Base-by-base conservation (phyloP, 1,140 invertebrate species). In the Cyclargus thomasi region DNA sequence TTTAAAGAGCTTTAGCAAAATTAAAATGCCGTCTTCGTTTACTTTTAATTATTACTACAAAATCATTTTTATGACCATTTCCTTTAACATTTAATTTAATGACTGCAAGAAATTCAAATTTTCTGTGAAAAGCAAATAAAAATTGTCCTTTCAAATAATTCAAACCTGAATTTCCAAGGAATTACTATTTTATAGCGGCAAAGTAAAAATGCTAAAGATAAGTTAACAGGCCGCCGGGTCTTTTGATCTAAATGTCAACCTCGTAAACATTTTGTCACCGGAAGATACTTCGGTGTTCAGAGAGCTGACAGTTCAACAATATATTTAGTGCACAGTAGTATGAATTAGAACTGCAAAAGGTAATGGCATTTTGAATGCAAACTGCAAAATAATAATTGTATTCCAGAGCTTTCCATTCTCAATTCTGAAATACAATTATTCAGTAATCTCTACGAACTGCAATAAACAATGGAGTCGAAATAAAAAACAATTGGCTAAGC, bases 251-350 rank as follows among this genome's bases (percentile, higher is more conserved):
- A 59, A 59, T 59, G 55, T 59, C 55, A 59, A 20, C 11, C 55
- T 59, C 55, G 10, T 59, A 59, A 59, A 59, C 55, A 59, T 59
- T 59, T 59, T 59, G 55, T 59, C 55, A 18, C 55, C 55, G 55
- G 55, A 59, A 59, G 18, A 59, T 11, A 59, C 53, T 59, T 18
- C 55, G 18, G 55, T 59, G 18, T 8, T 20, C 2, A 18, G 1
- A 6, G 39, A 47, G 14, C 39, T 11, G 55, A 59, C 18, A 11
- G 20, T 59, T 20, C 17, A 59, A 20, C 18, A 59, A 20, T 20
- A 47, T 47, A 47, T 47, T 47, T 47, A 16, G 14, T 47, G 14
- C 39, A 47, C 4, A 47, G 14, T 47, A 47, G 10, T 47, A 29
- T 29, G 8, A 29, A 29, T 29, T 8, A 29, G 23, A 29, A 8